phyloP scores from a whole-genome alignment of 1,140 invertebrate genomes.

The Amphibalanus amphitrite region DNA sequence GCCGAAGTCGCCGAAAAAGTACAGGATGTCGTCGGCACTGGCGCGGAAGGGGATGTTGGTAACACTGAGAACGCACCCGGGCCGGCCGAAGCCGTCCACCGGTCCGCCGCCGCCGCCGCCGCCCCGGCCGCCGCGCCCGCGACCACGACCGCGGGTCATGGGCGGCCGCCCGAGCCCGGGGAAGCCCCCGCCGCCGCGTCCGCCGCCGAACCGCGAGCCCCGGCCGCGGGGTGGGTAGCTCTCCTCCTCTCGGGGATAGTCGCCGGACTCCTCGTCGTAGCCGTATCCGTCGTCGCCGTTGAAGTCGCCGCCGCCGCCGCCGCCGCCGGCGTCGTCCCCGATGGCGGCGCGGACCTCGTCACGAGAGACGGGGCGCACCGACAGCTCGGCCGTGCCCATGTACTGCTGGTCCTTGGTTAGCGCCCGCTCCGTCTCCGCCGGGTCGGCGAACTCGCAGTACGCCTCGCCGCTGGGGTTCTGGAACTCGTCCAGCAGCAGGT shows the following conservation, averaged over 20 bases:
- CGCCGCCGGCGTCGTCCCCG: constrained; percentile 17
- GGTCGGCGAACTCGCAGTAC: not conserved
- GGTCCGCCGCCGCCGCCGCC: constrained; percentile 9
- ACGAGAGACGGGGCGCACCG: constrained; percentile 12
- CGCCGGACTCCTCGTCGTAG: not conserved
- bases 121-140: constrained; percentile 11
- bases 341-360: constrained; percentile 14
- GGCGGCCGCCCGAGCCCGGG: constrained; percentile 10
- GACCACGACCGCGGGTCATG: constrained; percentile 12
- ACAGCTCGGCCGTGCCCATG: constrained; percentile 11
- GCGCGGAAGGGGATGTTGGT: constrained; percentile 75
- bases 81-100: constrained; percentile 46
- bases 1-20: constrained; percentile 61
- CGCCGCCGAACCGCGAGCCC: constrained; percentile 8
- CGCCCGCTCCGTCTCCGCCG: not conserved
- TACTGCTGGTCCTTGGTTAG: constrained; percentile 4
- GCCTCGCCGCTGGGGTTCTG: constrained; percentile 27
- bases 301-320: constrained; percentile 9
- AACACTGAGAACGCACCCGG: constrained; percentile 60
- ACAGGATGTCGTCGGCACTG: constrained; percentile 64
- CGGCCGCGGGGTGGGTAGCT: constrained; percentile 3
- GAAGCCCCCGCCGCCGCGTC: constrained; percentile 10
- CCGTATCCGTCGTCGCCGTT: constrained; percentile 10
- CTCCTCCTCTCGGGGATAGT: constrained; percentile 4
- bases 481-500: constrained; percentile 48